Evolutionary conservation across 2,797 vertebrate genomes (phyloP).

Genomic region (Pseudocheirus occidentalis): DNA sequence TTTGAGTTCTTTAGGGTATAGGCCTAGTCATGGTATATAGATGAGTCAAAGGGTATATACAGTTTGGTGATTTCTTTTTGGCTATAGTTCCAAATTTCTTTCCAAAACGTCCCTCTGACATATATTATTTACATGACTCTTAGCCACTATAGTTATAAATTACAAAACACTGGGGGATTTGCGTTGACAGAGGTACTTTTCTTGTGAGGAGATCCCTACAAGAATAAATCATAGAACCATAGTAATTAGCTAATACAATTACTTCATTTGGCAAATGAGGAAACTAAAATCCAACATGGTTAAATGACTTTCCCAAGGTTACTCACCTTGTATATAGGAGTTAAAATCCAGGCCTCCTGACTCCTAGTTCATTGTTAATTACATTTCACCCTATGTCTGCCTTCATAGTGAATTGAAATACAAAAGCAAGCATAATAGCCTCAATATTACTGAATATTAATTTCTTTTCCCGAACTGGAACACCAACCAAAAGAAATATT

Average conservation of each 20-base stretch:
- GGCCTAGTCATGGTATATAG: background rate
- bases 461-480: conserved; percentile 7
- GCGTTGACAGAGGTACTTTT: background rate
- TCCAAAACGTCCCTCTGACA: background rate
- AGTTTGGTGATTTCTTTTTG: background rate
- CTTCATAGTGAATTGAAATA: background rate
- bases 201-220: background rate
- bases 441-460: background rate
- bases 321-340: background rate
- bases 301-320: background rate
- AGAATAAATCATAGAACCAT: background rate
- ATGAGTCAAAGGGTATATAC: background rate
- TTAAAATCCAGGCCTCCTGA: background rate
- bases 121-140: background rate
- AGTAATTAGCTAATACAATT: background rate
- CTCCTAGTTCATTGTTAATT: background rate
- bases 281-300: background rate
- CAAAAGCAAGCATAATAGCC: conserved; percentile 27
- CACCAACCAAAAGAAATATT: background rate
- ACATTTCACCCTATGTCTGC: background rate
- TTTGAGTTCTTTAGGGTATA: background rate
- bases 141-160: background rate
- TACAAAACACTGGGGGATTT: background rate
- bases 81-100: background rate
- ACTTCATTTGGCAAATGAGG: background rate